phyloP scores from a whole-genome alignment of 2,888 invertebrate species.

The Lucinisca nassula region DNA sequence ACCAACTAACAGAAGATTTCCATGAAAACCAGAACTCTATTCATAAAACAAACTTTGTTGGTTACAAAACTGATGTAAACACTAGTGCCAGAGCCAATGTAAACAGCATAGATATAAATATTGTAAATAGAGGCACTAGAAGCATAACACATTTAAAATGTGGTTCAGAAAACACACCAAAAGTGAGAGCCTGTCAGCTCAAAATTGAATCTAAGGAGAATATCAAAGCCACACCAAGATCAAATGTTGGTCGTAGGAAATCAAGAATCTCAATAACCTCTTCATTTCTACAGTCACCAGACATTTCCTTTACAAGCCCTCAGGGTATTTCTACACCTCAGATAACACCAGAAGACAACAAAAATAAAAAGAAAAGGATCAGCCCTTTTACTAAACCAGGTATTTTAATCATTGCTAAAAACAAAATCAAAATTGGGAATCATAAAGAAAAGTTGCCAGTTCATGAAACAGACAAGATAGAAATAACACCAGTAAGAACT shows the following conservation, averaged over 20 bases:
- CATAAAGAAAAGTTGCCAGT: neutral
- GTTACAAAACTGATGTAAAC: neutral
- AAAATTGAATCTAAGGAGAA: slow-evolving; percentile 1
- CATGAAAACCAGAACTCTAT: neutral
- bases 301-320: neutral
- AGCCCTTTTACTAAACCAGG: neutral
- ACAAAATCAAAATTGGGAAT: neutral
- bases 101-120: neutral
- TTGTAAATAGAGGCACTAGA: neutral
- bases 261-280: neutral
- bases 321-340: slow-evolving; percentile 27
- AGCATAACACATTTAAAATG: neutral
- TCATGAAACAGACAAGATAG: neutral
- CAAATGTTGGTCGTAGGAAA: neutral
- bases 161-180: neutral
- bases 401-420: neutral
- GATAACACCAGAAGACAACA: slow-evolving; percentile 20
- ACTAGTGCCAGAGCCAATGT: neutral
- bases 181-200: neutral
- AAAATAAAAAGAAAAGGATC: neutral
- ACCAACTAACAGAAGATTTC: neutral
- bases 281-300: neutral
- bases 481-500: neutral
- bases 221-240: neutral
- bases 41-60: neutral